These are phyloP conservation scores for Lissocephala sabroskyi DNA, from an alignment of 2,888 invertebrate species.

Conservation along the genomic window DNA sequence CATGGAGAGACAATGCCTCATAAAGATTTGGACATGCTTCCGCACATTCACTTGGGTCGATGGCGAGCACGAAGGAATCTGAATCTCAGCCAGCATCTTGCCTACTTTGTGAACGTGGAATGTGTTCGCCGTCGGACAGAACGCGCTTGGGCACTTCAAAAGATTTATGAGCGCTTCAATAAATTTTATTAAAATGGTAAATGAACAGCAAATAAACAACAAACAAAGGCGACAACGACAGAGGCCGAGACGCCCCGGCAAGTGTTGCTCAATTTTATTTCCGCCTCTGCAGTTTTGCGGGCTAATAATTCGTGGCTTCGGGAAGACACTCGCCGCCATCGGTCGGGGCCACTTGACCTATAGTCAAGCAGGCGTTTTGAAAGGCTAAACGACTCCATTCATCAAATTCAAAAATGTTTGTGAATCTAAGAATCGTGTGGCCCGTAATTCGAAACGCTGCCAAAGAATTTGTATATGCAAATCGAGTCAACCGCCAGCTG, in stretches of 20 bases:
- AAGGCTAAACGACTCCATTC: background rate
- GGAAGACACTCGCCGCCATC: no score
- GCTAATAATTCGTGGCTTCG: slow-evolving; percentile 9
- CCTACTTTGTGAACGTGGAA: no score
- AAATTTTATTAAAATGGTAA: slow-evolving; percentile 42
- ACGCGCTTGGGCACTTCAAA: slow-evolving; percentile 27
- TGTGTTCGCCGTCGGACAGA: slow-evolving; percentile 7
- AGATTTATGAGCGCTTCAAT: slow-evolving; percentile 50
- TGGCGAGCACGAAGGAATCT: no score
- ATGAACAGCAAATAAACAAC: slow-evolving; percentile 7
- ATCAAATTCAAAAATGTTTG: slow-evolving; percentile 3
- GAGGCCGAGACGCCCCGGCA: no score
- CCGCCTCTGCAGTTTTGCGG: slow-evolving; percentile 48
- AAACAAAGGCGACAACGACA: slow-evolving; percentile 10
- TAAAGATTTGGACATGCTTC: slow-evolving; percentile 49
- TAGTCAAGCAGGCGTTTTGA: slow-evolving; percentile 1
- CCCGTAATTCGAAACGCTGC: background rate
- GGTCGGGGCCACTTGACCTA: slow-evolving; percentile 28
- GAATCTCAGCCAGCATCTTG: no score
- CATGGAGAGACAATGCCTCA: slow-evolving; percentile 46
- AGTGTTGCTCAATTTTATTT: slow-evolving; percentile 38
- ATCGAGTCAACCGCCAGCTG: no score
- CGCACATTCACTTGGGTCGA: slow-evolving; percentile 58
- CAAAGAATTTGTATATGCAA: no score
- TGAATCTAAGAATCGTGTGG: slow-evolving; percentile 9